Percentiles rank a stretch among this genome's conserved stretches.
These are phyloP conservation scores for Ischnura elegans DNA, from an alignment of 2,888 invertebrate genomes.

Conservation along the genomic window DNA sequence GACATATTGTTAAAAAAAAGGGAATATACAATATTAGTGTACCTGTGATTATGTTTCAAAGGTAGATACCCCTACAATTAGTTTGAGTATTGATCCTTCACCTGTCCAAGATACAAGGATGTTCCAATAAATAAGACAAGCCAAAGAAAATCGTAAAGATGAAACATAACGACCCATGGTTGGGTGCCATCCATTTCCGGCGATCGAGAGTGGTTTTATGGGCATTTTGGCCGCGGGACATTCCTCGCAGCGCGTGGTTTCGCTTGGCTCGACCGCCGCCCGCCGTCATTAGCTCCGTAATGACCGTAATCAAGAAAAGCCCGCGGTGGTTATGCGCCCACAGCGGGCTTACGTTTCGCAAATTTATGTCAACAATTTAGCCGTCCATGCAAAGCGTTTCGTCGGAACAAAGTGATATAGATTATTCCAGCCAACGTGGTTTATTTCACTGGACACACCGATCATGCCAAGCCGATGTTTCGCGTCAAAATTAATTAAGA, in stretches of 20 bases:
- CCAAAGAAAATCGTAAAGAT: too few relatives aligned
- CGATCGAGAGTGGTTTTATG: not conserved
- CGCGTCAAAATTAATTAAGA: too few relatives aligned
- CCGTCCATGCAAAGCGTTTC: not conserved
- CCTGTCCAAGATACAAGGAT: too few relatives aligned
- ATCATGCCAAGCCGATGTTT: too few relatives aligned
- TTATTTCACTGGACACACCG: too few relatives aligned
- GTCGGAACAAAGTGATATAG: not conserved
- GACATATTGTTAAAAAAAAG: too few relatives aligned
- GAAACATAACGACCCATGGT: not conserved
- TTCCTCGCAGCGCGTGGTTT: not conserved
- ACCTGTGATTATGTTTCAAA: too few relatives aligned
- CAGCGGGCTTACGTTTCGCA: not conserved
- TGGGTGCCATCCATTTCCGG: not conserved
- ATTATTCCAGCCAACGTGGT: not conserved
- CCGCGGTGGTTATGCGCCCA: not conserved
- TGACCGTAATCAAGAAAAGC: conserved; percentile 4
- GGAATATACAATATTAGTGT: too few relatives aligned
- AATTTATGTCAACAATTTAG: conserved; percentile 16
- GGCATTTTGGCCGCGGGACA: not conserved
- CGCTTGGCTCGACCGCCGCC: not conserved
- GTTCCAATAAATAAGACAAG: too few relatives aligned
- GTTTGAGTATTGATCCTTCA: too few relatives aligned
- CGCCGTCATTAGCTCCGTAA: conserved; percentile 2
- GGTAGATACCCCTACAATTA: too few relatives aligned